Evolutionary conservation across 2,113 vertebrate species (phyloP).

Genomic region (Toxotes chatareus): DNA sequence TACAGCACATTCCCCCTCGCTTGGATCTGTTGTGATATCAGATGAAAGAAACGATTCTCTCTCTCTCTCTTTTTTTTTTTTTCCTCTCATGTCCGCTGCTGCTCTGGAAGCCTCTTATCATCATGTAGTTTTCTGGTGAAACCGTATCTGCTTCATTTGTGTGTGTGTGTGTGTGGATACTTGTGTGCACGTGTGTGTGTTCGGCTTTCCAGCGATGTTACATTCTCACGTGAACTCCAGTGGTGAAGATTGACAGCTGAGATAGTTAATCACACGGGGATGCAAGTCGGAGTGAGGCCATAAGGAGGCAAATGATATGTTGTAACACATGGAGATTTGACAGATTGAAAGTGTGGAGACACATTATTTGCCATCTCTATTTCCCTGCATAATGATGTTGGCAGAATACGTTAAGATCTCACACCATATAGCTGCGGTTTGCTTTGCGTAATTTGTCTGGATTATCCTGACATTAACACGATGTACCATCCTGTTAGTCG

Average conservation of each 20-base stretch:
- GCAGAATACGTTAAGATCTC: slow-evolving; percentile 23
- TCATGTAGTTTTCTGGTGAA: slow-evolving; percentile 48
- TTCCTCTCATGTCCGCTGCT: slow-evolving; percentile 21
- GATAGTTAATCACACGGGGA: slow-evolving; percentile 57
- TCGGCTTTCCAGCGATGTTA: slow-evolving; percentile 19
- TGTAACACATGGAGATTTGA: slow-evolving; percentile 70
- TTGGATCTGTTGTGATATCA: slow-evolving; percentile 63
- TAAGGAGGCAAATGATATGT: slow-evolving; percentile 66
- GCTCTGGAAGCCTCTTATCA: slow-evolving; percentile 62
- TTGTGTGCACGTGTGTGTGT: background rate
- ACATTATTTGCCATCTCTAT: slow-evolving; percentile 56
- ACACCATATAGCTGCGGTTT: slow-evolving; percentile 22
- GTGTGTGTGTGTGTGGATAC: background rate
- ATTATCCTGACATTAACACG: slow-evolving; percentile 51
- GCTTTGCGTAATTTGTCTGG: slow-evolving; percentile 50
- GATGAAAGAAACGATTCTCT: slow-evolving; percentile 51
- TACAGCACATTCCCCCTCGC: slow-evolving; percentile 15
- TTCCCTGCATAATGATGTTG: slow-evolving; percentile 40
- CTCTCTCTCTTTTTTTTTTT: too few relatives aligned
- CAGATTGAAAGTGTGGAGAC: slow-evolving; percentile 46
- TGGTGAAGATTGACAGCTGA: slow-evolving; percentile 68
- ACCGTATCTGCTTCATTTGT: slow-evolving; percentile 42
- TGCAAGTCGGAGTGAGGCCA: slow-evolving; percentile 43
- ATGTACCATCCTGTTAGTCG: slow-evolving; percentile 46
- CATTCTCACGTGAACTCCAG: slow-evolving; percentile 55